phyloP scores from a whole-genome alignment of 2,113 vertebrate genomes.

The Andinoacara biseriatus region DNA sequence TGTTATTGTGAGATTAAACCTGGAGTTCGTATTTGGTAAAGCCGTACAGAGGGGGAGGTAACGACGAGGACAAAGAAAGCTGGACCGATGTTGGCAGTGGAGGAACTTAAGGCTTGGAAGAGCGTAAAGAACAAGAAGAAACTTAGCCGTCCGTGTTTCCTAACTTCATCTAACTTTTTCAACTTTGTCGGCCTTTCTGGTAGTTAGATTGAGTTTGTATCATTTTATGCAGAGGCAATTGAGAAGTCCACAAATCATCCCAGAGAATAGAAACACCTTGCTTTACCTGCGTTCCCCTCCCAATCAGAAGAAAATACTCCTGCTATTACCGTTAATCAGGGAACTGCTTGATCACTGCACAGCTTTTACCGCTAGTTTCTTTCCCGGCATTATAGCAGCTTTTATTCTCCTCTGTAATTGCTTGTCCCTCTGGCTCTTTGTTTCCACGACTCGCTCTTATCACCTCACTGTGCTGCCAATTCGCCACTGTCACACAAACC shows the following conservation, averaged over 20 bases:
- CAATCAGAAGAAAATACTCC: conserved; percentile 46
- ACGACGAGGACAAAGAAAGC: conserved; percentile 11
- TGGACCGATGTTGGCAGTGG: background rate
- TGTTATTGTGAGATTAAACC: conserved; percentile 89
- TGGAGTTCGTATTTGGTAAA: conserved; percentile 86
- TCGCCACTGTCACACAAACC: conserved; percentile 54
- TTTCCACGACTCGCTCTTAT: conserved; percentile 63
- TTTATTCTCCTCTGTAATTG: conserved; percentile 70
- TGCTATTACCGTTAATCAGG: conserved; percentile 55
- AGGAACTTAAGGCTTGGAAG: background rate
- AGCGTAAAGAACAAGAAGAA: conserved; percentile 3
- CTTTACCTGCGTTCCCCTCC: conserved; percentile 16
- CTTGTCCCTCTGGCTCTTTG: conserved; percentile 65
- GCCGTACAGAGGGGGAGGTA: conserved; percentile 52
- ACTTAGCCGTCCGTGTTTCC: background rate
- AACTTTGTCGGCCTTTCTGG: conserved; percentile 17
- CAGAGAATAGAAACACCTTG: conserved; percentile 26
- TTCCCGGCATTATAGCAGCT: conserved; percentile 53
- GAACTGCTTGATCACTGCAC: conserved; percentile 34
- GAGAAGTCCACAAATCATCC: conserved; percentile 57
- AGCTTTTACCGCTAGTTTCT: conserved; percentile 48
- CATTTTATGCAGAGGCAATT: conserved; percentile 30
- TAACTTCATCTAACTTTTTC: conserved; percentile 5
- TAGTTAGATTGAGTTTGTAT: conserved; percentile 41
- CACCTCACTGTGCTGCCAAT: conserved; percentile 51